Base-by-base conservation (phyloP, 1,140 invertebrate genomes). In the Reticulitermes speratus region DNA sequence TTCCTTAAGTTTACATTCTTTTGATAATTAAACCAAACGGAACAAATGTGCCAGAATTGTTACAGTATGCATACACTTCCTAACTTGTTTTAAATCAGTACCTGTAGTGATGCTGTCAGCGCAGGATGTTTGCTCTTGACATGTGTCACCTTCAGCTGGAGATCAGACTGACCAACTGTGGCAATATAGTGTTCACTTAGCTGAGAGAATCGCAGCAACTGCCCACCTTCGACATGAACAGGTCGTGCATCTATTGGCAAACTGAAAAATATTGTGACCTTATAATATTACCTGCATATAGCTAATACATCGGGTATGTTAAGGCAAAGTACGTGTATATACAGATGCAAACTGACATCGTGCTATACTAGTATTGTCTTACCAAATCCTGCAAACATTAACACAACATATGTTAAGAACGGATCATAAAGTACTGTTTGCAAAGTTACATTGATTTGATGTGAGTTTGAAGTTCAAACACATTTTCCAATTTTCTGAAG, bases 181-280 rank as follows among this genome's bases (percentile, higher is more conserved):
- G 94, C 94, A 5, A 94, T 89, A 32, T 94, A 87, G 86, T 93
- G 90, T 65, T 94, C 93, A 69, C 91, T 93, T 55, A 91, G 88
- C 7, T 92, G 91, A 14, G 92, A 92, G 89, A 94, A 94, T 87
- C 92, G 92, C 0, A 94, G 89, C 16, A 89, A 86, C 3, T 91
- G 90, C n/a, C 94, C 94, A 87, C 93, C 92, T 89, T 94, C 93
- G 14, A 93, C 91, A 86, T 94, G 92, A 25, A 94, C 88, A 48
- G 92, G 91, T 86, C 91, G 91, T 59, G 90, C 91, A 87, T 94
- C 92, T 8, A 92, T 88, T 0, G 94, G 93, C 45, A 91, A 91
- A 89, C 94, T 93, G 87, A 87, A 93, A 90, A 86, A 12, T 0
- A 55, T 55, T 21, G 1, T 5, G 5, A 38, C 38, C 19, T 19